Evolutionary conservation across 1,140 invertebrate species (phyloP).

Genomic region (Neodiprion pinetum): DNA sequence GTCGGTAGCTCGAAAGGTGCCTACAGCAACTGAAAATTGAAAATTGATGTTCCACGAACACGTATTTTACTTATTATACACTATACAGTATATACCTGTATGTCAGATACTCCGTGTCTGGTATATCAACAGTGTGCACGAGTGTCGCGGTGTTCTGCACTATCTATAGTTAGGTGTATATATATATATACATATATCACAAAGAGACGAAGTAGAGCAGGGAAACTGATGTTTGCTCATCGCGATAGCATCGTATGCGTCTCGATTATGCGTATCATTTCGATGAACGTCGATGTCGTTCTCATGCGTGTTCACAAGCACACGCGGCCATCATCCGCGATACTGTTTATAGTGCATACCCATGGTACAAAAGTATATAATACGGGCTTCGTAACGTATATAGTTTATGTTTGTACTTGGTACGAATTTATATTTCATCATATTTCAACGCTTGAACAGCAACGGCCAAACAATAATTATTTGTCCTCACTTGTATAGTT

Average conservation of each 20-base stretch:
- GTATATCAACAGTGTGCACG: background rate
- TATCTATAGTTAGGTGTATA: background rate
- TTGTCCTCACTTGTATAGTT: no score
- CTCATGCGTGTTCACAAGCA: background rate
- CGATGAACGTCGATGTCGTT: background rate
- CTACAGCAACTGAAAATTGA: background rate
- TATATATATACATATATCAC: background rate
- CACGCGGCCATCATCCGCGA: no score
- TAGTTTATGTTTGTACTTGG: no score
- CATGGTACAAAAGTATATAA: no score
- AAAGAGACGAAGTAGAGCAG: background rate
- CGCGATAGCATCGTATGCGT: background rate
- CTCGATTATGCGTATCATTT: constrained; percentile 5
- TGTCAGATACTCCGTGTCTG: no score
- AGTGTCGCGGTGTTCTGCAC: background rate
- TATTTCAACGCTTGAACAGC: no score
- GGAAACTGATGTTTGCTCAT: constrained; percentile 1
- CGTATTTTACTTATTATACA: background rate
- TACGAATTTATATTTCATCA: no score
- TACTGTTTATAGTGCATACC: no score
- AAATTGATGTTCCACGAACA: background rate
- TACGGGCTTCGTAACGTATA: no score
- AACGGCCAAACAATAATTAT: no score
- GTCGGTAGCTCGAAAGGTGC: no score
- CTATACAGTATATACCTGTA: background rate